Evolutionary conservation across 2,888 invertebrate genomes (phyloP).

Genomic region (Tetheella fluctuosa): DNA sequence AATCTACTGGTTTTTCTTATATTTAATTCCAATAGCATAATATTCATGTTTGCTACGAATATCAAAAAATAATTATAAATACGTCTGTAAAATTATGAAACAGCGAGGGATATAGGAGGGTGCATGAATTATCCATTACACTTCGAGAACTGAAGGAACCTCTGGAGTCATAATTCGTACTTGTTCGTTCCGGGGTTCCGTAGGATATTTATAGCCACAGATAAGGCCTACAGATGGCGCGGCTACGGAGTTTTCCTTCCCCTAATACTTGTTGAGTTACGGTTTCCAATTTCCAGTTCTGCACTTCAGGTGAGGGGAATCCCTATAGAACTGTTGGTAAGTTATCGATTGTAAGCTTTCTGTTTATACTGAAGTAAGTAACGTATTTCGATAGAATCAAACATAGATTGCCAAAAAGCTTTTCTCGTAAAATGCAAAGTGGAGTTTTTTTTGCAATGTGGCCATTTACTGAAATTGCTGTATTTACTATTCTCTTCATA

Average conservation of each 20-base stretch:
- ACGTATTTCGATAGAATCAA: not conserved
- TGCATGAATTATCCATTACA: conserved; percentile 83
- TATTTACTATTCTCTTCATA: too few relatives aligned
- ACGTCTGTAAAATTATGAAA: conserved; percentile 72
- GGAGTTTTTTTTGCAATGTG: not conserved
- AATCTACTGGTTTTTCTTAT: not conserved
- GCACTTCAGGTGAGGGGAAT: conserved; percentile 71
- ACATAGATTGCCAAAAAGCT: not conserved
- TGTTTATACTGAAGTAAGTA: conserved; percentile 12
- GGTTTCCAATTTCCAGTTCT: conserved; percentile 79
- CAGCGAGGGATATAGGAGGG: conserved; percentile 58
- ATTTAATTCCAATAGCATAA: conserved; percentile 15
- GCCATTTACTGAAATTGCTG: not conserved
- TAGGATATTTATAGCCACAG: conserved; percentile 77
- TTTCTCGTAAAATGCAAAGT: not conserved
- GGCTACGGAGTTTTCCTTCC: conserved; percentile 76
- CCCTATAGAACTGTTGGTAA: conserved; percentile 46
- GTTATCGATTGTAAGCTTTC: conserved; percentile 34
- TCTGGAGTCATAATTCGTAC: conserved; percentile 75
- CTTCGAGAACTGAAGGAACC: conserved; percentile 67
- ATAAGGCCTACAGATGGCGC: conserved; percentile 82
- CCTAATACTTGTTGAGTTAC: conserved; percentile 84
- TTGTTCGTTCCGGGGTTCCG: conserved; percentile 71
- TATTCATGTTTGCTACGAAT: conserved; percentile 26
- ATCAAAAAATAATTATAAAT: conserved; percentile 70